phyloP scores from a whole-genome alignment of 2,888 invertebrate species.

The Phymatocera aterrima region DNA sequence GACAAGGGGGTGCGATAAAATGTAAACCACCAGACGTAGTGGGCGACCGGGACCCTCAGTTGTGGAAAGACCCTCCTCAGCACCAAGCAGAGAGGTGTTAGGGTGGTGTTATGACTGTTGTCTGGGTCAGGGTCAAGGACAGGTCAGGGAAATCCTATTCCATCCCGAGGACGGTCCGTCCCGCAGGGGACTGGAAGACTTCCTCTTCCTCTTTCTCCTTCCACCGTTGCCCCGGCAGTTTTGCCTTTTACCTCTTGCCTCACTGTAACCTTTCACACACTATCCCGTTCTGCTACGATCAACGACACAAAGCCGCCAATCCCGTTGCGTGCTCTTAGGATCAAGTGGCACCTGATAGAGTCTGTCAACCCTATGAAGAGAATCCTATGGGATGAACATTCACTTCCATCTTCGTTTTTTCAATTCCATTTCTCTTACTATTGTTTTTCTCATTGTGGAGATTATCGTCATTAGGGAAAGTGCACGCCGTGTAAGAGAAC shows the following conservation, averaged over 20 bases:
- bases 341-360: neutral
- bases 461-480: neutral
- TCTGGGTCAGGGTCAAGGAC: conserved; percentile 61
- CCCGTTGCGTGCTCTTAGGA: neutral
- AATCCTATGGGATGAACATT: neutral
- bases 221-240: conserved; percentile 24
- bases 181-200: conserved; percentile 39
- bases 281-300: conserved; percentile 14
- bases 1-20: conserved; percentile 64
- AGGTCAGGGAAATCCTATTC: conserved; percentile 63
- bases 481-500: neutral
- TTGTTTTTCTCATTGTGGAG: neutral
- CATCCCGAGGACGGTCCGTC: conserved; percentile 46
- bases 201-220: conserved; percentile 38
- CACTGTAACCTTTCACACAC: conserved; percentile 25
- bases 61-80: conserved; percentile 64
- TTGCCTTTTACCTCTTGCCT: neutral
- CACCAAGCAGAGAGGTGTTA: conserved; percentile 60
- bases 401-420: neutral
- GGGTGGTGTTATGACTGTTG: conserved; percentile 68
- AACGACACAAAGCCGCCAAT: neutral
- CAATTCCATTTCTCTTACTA: neutral
- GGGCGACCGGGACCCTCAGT: conserved; percentile 63
- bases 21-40: conserved; percentile 62
- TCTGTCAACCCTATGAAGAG: neutral